Base-by-base conservation (phyloP, 1,140 invertebrate genomes). In the Pentalonia nigronervosa region DNA sequence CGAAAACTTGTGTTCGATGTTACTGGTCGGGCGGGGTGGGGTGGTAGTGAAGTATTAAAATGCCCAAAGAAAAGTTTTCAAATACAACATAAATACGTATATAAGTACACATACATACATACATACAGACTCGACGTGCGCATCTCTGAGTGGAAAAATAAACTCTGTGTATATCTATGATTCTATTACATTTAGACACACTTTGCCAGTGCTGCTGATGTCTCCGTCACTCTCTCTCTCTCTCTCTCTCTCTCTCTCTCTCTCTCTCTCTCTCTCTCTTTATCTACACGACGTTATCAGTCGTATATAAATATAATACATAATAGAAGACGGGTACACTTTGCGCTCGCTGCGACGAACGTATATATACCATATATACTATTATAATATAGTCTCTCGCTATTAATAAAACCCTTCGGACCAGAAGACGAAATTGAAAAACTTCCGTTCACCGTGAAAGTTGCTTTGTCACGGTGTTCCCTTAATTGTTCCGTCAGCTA, bases 351-450 rank as follows among this genome's bases (percentile, higher is more conserved):
- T 67, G n/a, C 60, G 60, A 67, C 60, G 30, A 67, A 17, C 30
- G 4, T 17, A n/a, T 17, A n/a, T 7, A n/a, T 67, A 67, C n/a
- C n/a, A n/a, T n/a, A n/a, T n/a, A 60, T 60, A 60, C 41, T 41
- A 41, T 41, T 17, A 60, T 67, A n/a, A 21, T 67, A 67, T 17
- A 67, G 60, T 67, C 30, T 67, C 17, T n/a, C 14, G 41, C 41
- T 41, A 41, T 41, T 67, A 67, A n/a, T 67, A 67, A 67, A 67
- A 67, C 60, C 60, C 60, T 67, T 67, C 60, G 60, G n/a, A 67
- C 60, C 60, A 67, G 60, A 67, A 67, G 36, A 86, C 83, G 36
- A 86, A 86, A 86, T 86, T 41, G 83, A 86, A 86, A 86, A 86
- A 86, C 83, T 86, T 86, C 23, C 36, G 36, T 86, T 86, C 23